Base-by-base conservation (phyloP, 2,888 invertebrate genomes). In the Trilocha varians region DNA sequence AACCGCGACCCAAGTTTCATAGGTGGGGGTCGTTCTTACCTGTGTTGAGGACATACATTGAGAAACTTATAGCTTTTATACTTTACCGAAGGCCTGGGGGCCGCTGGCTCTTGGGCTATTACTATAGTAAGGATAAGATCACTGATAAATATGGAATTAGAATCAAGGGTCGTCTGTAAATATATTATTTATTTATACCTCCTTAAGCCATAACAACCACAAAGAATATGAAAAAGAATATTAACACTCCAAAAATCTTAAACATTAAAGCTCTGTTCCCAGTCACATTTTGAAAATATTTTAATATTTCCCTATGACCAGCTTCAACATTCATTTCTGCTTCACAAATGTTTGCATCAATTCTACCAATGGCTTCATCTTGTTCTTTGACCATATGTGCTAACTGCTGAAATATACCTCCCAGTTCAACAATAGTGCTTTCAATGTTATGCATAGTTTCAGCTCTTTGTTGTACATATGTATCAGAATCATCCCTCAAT, bases 381-480 rank as follows among this genome's bases (percentile, higher is more conserved):
- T 98, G 98, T 71, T 98, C 97, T 67, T 97, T 96, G 2, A 99
- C 98, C 97, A 99, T 98, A 65, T 94, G 93, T 3, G 96, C 96
- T 53, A 97, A 73, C 76, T 98, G 98, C 64, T 96, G 95, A 76
- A 99, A 99, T 67, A 99, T 99, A 9, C 96, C 96, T n/a, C 99
- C 99, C 37, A 99, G 85, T 77, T 99, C 99, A 11, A 99, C 97
- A 62, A 99, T 99, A 13, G 99, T 99, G 39, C 96, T 95, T 80
- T 99, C 99, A 65, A 99, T 99, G 71, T 95, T 98, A 76, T 99
- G 97, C 98, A 99, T 99, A 1, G 99, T 97, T 73, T 98, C 97
- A 33, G 97, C 97, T 59, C 99, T 89, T 62, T 93, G 93, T 63
- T 95, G 94, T 34, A 98, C 89, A 83, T 98, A 99, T 38, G 92